Evolutionary conservation across 1,140 invertebrate species (phyloP), one percentile per base, ranked within the genome.

Genomic region (Drosophila mojavensis): DNA sequence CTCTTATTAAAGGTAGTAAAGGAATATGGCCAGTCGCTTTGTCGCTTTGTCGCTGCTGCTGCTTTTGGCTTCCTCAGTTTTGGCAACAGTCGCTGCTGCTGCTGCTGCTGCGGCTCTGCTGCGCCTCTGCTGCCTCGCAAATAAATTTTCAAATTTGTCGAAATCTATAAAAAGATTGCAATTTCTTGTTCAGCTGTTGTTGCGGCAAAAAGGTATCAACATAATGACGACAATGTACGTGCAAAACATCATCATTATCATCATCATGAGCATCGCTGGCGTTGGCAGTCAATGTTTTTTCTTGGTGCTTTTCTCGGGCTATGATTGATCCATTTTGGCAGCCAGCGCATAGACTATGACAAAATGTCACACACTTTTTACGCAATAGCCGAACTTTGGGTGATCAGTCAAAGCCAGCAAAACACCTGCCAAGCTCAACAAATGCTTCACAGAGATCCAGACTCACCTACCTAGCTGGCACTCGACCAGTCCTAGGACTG

Each of bases 81-180:
- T 81, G 85, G 85, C 85, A 90, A 69, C 78, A 75, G 67, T 85
- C 75, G 76, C 80, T 84, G 81, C 68, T 77, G 81, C 77, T 84
- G 36, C 36, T 84, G 36, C 36, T 39, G 36, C 36, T 84, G 36
- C 11, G 6, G 33, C 33, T 30, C 11, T 9, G 33, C 33, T 30
- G 28, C 5, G 4, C 2, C 28, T 84, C 28, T 84, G 36, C 36
- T 39, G 36, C 36, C 80, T 84, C 70, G 82, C 84, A 89, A 76
- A 78, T 75, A 89, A 78, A 79, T 81, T 89, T 88, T 89, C 74
- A 78, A 82, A 90, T 81, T 90, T 90, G 86, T 80, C 74, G 86
- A 86, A 88, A 90, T 90, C 86, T 90, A 90, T 83, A 90, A 90
- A 90, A 90, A 90, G 86, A 90, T 90, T 90, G 77, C 79, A 90